Base-by-base conservation (phyloP, 1,140 invertebrate genomes). In the Hypothenemus hampei region DNA sequence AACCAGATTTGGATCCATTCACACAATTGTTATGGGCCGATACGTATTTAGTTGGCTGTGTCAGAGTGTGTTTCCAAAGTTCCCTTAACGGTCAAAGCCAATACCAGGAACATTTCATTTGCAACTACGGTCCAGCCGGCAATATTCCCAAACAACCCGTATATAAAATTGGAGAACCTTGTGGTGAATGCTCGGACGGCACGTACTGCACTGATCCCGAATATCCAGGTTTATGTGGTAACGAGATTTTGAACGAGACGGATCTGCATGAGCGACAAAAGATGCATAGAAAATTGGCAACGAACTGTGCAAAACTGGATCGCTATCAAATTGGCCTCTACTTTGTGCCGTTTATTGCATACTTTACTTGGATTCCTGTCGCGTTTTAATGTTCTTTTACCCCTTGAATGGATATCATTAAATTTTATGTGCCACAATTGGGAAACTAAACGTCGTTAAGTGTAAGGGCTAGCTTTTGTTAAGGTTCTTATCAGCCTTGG, bases 21-120 rank as follows among this genome's bases (percentile, higher is more conserved):
- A 72, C 73, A 0, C 73, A 76, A 64, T 52, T 77, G 35, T 62
- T 75, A 15, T 77, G 75, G 74, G 74, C 65, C 10, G 67, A 73
- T 11, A 73, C 75, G 2, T 67, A 65, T 13, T 57, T 49, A 20
- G 58, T 78, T 16, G 68, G 65, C 15, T 66, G 68, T 47, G 64
- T 59, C 20, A 59, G 60, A 56, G 64, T 62, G 33, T 61, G 59
- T 22, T 63, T 65, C 35, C 64, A 61, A 48, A 66, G 60, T 35
- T 21, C 31, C 0, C 13, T 22, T 44, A 35, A 51, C 16, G 31
- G 55, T 6, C 52, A 59, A 48, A 54, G 61, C 1, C 31, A 47
- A 0, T 69, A 69, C 37, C 56, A 43, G 24, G 64, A 67, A 49
- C 65, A 67, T 40, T 60, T 69, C 19, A 40, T 73, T 4, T 77